Evolutionary conservation across 2,113 vertebrate genomes (phyloP).

Genomic region (Erythrolamprus reginae): DNA sequence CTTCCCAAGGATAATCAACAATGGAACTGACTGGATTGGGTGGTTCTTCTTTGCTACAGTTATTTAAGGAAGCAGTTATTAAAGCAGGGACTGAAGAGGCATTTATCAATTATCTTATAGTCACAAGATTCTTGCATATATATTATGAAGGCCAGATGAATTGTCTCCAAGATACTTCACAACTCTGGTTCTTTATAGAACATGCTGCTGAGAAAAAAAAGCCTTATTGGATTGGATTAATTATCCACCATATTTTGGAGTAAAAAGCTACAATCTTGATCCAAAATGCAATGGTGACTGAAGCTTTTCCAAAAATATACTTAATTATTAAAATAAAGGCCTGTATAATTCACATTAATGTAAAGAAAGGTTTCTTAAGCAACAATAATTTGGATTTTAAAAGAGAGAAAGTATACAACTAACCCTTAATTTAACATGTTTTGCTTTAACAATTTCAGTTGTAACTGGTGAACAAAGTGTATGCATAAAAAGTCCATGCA

Average conservation of each 20-base stretch:
- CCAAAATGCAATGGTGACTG: too few species aligned
- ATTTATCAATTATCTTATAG: neutral
- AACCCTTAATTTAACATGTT: neutral
- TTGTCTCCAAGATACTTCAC: neutral
- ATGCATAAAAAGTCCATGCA: neutral
- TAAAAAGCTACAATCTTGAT: neutral
- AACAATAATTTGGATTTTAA: neutral
- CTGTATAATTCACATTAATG: neutral
- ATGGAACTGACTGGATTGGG: neutral
- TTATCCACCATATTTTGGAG: neutral
- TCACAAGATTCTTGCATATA: neutral
- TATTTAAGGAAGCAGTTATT: neutral
- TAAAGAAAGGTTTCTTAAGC: neutral
- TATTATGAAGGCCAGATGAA: neutral
- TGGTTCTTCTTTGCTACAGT: neutral
- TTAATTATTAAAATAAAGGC: neutral
- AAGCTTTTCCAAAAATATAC: neutral
- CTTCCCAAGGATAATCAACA: neutral
- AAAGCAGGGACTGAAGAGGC: neutral
- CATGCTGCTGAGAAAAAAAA: neutral
- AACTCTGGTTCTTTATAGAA: neutral
- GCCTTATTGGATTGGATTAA: neutral
- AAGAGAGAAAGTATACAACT: neutral
- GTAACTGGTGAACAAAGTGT: neutral
- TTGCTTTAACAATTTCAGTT: neutral